Evolutionary conservation across 2,797 vertebrate genomes (phyloP).

Genomic region (Melanotaenia parkinsoni): DNA sequence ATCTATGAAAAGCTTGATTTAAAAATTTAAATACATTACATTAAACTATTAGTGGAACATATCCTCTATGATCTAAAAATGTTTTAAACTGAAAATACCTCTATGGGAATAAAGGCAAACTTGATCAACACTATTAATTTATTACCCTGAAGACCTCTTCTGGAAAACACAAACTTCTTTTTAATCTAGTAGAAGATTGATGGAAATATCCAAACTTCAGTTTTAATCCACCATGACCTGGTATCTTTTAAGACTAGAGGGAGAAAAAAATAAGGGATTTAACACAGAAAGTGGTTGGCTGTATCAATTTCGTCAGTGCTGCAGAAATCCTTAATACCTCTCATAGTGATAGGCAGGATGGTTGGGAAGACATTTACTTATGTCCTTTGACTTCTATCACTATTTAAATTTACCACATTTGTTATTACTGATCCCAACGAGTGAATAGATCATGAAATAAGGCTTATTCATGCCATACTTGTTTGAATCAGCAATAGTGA

Average conservation of each 20-base stretch:
- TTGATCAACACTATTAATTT: constrained; percentile 51
- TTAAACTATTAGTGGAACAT: background rate
- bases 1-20: constrained; percentile 46
- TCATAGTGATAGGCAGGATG: constrained; percentile 45
- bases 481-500: too few relatives aligned
- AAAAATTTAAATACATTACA: background rate
- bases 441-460: background rate
- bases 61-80: background rate
- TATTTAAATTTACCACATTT: constrained; percentile 31
- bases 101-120: constrained; percentile 38
- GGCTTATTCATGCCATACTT: too few relatives aligned
- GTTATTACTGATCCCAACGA: constrained; percentile 37
- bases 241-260: constrained; percentile 61
- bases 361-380: constrained; percentile 47
- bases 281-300: constrained; percentile 52
- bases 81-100: constrained; percentile 35
- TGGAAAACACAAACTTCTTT: constrained; percentile 38
- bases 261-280: constrained; percentile 59
- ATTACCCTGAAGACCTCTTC: constrained; percentile 33
- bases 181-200: constrained; percentile 49
- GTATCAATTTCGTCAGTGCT: constrained; percentile 65
- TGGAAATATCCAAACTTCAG: constrained; percentile 45
- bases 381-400: constrained; percentile 53
- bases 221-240: constrained; percentile 67
- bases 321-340: constrained; percentile 31